Base-by-base conservation (phyloP, 2,888 invertebrate species). In the Drosophila histrio region DNA sequence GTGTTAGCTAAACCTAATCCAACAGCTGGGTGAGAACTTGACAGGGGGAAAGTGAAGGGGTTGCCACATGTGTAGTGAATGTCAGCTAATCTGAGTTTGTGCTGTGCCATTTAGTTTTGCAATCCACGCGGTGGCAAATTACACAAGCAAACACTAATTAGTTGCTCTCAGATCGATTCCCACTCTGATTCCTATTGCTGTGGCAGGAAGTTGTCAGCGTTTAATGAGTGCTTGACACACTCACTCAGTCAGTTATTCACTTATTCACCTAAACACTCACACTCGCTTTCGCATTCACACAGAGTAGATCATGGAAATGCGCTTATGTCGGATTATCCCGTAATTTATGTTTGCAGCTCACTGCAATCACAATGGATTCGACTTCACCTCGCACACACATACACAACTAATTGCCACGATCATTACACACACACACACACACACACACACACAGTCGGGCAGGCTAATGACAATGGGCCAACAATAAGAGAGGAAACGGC, bases 321-420 rank as follows among this genome's bases (percentile, higher is more conserved):
- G 85, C 85, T 85, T 85, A 89, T 79, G 88, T 89, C 89, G 78
- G 89, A 90, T 89, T 87, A 89, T 89, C 89, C 88, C 73, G 74
- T 89, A 89, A 89, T 89, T 89, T 89, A 89, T 89, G 89, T 89
- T 86, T 83, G 77, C 78, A 67, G 75, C 67, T 61, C 69, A 69
- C 66, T 72, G 78, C 66, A 74, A 85, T 65, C 73, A 82, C 82
- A 82, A 82, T 82, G 84, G 69, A 83, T 72, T 70, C 80, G 80
- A 88, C 70, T 81, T 63, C 57, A 67, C 46, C 34, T 54, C 41
- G 47, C 39, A 50, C 56, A 63, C 53, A 54, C 47, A 47, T n/a
- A 57, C 32, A 63, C 67, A 46, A 53, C 85, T 88, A 84, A 88
- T 83, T 83, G 83, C 89, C 87, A 77, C 62, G 81, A 83, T 83